A percentile compares a stretch with the other conserved stretches of the same genome.
Evolutionary conservation across 2,113 vertebrate species (phyloP).

Genomic region (Romanogobio albipinnatus): DNA sequence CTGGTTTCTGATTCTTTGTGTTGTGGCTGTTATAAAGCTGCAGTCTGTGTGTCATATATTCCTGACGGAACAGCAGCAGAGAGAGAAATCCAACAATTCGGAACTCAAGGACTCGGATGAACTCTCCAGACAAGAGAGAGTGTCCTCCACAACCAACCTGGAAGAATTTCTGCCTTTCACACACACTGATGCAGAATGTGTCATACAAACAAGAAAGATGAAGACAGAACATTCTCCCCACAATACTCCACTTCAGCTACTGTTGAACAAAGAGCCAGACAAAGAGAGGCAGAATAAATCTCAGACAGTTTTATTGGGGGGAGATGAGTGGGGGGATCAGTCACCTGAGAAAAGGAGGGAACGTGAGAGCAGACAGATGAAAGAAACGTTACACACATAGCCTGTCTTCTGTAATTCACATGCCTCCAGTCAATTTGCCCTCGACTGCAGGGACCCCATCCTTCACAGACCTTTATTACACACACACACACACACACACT

Average conservation of each 20-base stretch:
- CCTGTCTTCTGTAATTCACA: conserved; percentile 50
- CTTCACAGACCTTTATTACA: conserved; percentile 16
- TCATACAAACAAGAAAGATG: not conserved
- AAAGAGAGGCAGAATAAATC: conserved; percentile 29
- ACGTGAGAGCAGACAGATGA: conserved; percentile 59
- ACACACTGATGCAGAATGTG: conserved; percentile 5
- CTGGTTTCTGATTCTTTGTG: not conserved
- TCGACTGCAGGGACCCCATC: conserved; percentile 32
- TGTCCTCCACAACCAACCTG: not conserved
- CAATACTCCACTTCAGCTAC: conserved; percentile 2
- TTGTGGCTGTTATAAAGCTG: not conserved
- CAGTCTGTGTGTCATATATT: not conserved
- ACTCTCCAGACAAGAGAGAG: not conserved
- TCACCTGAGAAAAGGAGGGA: conserved; percentile 32
- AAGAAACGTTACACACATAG: conserved; percentile 45
- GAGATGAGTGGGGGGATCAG: conserved; percentile 1
- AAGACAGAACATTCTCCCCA: not conserved
- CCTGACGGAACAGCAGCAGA: not conserved
- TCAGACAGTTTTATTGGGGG: conserved; percentile 41
- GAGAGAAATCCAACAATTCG: not conserved
- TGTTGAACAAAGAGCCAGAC: conserved; percentile 46
- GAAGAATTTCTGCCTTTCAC: conserved; percentile 6
- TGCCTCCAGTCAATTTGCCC: conserved; percentile 41
- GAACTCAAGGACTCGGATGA: not conserved
- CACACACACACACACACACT: conserved; percentile 9